Conservation (phyloP, 2,888 invertebrate species). For the Pristionchus arcanus region DNA sequence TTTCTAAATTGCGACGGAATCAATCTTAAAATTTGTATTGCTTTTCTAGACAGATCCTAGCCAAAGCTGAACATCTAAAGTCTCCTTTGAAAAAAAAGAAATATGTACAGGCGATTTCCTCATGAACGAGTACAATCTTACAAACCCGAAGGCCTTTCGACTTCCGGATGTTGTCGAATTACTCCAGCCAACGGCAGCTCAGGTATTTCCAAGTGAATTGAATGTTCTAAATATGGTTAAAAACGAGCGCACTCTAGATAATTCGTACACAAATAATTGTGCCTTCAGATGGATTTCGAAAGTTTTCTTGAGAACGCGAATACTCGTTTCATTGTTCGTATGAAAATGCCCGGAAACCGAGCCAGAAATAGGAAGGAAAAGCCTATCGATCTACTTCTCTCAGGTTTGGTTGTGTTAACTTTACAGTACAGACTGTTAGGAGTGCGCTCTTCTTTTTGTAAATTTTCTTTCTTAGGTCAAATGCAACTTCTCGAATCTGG, state of each 20-base stretch:
- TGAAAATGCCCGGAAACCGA: not conserved
- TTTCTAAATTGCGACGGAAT: no score
- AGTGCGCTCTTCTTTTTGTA: not conserved
- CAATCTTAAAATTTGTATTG: no score
- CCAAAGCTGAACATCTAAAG: no score
- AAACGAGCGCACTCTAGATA: no score
- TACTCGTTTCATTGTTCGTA: not conserved
- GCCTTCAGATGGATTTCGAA: not conserved
- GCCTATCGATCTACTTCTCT: not conserved
- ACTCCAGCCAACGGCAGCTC: slow-evolving; percentile 20
- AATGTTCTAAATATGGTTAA: not conserved
- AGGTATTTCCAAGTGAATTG: not conserved
- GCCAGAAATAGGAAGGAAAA: not conserved
- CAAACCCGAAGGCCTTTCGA: not conserved
- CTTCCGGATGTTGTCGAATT: slow-evolving; percentile 6
- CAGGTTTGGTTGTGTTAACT: not conserved
- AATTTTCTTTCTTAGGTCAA: not conserved
- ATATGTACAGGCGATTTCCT: not conserved
- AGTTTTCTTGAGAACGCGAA: slow-evolving; percentile 36
- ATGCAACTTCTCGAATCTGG: slow-evolving; percentile 14
- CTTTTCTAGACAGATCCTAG: no score
- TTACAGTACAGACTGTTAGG: not conserved
- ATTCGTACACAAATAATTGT: no score
- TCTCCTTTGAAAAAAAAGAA: not conserved
- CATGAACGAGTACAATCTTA: slow-evolving; percentile 17